Evolutionary conservation across 2,113 vertebrate genomes (phyloP).

Genomic region (Conger conger): DNA sequence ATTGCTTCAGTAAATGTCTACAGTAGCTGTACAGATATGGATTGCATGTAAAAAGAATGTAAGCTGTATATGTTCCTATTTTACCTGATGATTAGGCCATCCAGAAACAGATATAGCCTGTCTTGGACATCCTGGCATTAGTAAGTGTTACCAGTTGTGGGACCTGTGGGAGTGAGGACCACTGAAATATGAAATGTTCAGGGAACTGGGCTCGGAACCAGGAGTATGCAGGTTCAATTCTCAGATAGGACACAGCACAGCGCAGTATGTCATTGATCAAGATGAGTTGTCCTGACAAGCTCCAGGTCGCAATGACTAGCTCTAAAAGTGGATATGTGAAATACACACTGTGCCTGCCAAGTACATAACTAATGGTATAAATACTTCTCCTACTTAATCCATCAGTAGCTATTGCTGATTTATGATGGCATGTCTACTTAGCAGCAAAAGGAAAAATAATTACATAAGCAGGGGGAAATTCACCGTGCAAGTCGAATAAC

Average conservation of each 20-base stretch:
- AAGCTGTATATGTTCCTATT: neutral
- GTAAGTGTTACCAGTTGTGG: constrained; percentile 25
- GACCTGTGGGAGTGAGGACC: neutral
- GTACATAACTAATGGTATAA: too few species aligned
- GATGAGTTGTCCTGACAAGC: neutral
- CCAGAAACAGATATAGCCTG: too few species aligned
- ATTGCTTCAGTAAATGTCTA: too few species aligned
- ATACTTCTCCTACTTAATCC: too few species aligned
- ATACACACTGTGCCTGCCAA: neutral
- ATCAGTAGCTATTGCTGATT: neutral
- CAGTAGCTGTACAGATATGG: too few species aligned
- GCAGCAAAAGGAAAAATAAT: neutral
- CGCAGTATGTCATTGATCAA: neutral
- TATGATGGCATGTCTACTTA: neutral
- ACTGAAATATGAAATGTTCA: neutral
- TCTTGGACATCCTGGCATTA: neutral
- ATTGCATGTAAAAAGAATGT: neutral
- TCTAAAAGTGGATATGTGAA: neutral
- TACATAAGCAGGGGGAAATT: constrained; percentile 15
- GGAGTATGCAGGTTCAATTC: neutral
- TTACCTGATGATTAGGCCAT: neutral
- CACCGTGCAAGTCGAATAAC: constrained; percentile 21
- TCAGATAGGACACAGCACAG: neutral
- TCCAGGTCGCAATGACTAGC: neutral
- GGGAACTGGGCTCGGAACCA: neutral